Percentiles rank a stretch among this genome's conserved stretches.
Evolutionary conservation across 2,797 vertebrate genomes (phyloP).

Genomic region (Fratercula arctica): DNA sequence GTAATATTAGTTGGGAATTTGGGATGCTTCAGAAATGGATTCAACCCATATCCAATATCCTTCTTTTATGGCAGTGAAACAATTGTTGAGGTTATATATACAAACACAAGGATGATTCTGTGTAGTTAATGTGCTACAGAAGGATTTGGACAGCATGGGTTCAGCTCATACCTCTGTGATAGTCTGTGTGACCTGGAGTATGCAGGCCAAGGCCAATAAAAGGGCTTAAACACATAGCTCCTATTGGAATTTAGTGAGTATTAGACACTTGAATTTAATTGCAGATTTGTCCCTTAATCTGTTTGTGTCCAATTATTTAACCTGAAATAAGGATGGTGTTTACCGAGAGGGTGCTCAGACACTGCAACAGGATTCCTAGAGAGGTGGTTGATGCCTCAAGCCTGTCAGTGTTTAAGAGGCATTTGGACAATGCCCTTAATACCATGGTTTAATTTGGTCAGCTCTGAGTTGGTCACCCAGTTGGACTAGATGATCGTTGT

Average conservation of each 20-base stretch:
- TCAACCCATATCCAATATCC: background rate
- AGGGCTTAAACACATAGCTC: background rate
- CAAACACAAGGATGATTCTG: background rate
- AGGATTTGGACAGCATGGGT: background rate
- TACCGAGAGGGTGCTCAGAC: background rate
- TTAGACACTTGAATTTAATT: background rate
- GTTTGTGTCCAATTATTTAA: background rate
- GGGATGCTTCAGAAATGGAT: background rate
- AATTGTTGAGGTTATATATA: background rate
- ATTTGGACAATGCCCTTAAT: background rate
- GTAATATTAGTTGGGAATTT: rapidly evolving
- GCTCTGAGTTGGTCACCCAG: background rate
- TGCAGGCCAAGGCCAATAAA: background rate
- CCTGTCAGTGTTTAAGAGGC: background rate
- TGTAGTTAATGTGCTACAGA: background rate
- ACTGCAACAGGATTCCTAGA: background rate
- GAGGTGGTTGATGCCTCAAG: background rate
- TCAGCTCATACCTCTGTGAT: background rate
- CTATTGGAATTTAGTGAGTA: background rate
- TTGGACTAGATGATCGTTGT: background rate
- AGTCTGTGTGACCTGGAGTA: background rate
- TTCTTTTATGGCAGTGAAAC: background rate
- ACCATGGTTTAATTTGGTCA: background rate
- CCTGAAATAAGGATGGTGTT: background rate
- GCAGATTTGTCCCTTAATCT: background rate